These are phyloP conservation scores for Myotis vivesi DNA, from an alignment of 2,797 vertebrate species.

Conservation along the genomic window DNA sequence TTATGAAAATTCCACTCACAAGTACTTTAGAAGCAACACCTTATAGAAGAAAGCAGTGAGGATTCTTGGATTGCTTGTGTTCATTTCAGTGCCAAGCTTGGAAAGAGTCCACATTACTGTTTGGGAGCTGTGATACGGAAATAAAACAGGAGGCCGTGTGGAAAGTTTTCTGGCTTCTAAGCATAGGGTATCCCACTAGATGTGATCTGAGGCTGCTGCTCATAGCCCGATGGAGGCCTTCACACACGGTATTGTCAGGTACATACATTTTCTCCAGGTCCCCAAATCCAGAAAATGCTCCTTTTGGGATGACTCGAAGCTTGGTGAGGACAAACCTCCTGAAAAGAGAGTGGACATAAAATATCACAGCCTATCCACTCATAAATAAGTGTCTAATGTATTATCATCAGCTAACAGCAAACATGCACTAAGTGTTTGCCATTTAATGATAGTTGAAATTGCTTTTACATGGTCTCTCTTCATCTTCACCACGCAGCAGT, in stretches of 20 bases:
- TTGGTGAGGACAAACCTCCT: slow-evolving; percentile 88
- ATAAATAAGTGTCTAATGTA: neutral
- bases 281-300: slow-evolving; percentile 84
- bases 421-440: neutral
- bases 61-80: neutral
- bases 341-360: slow-evolving; percentile 80
- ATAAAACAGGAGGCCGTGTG: neutral
- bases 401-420: neutral
- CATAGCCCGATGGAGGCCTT: neutral
- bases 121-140: neutral
- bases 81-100: neutral
- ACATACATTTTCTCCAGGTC: slow-evolving; percentile 89
- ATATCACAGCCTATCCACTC: neutral
- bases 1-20: neutral
- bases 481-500: neutral
- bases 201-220: neutral
- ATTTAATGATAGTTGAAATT: neutral
- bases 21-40: neutral
- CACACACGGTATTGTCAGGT: slow-evolving; percentile 31
- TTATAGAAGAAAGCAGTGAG: neutral
- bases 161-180: neutral
- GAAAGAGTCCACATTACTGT: neutral
- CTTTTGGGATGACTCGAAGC: slow-evolving; percentile 84
- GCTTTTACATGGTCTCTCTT: neutral
- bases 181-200: neutral